Base-by-base conservation (phyloP, 2,888 invertebrate species). In the Harpalus rubripes region DNA sequence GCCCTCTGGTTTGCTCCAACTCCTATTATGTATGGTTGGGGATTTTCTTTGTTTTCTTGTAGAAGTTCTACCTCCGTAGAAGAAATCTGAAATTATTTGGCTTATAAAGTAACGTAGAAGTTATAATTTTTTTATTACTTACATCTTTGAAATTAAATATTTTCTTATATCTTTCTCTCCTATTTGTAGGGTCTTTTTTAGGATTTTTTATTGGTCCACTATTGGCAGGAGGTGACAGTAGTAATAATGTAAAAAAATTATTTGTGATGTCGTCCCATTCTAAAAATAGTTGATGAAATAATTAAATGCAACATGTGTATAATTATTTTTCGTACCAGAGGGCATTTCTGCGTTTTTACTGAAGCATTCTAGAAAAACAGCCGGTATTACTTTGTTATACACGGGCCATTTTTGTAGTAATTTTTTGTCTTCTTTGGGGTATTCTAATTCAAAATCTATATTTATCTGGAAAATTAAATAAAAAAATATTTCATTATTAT, bases 1-100 rank as follows among this genome's bases (percentile, higher is more conserved):
- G 59, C 59, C 7, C 8, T 12, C 18, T 59, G 15, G 5, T 59
- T 59, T 16, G 59, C 59, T 8, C 59, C 16, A 15, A 59, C 59
- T 8, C 16, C 59, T 8, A 59, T 18, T n/a, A 59, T 59, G 8
- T 59, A 59, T 59, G 59, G 59, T 59, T 59, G 59, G 8, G 59
- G 18, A 59, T 59, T 59, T 59, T 15, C 6, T 59, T 59, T 22
- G 22, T 22, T 59, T 16, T 18, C 59, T 59, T 59, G n/a, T 8
- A 16, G 8, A n/a, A 59, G n/a, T 16, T 59, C 59, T 59, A 15
- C 7, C 16, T 16, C 59, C 8, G 59, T 59, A 15, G 59, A 59
- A n/a, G 59, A 59, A 59, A 59, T 59, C 59, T 59, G 18, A 59
- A 59, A 59, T 12, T 16, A 8, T 10, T 52, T 32, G 32, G n/a